phyloP scores from a whole-genome alignment of 2,888 invertebrate genomes.

The Nemotelus pantherinus region DNA sequence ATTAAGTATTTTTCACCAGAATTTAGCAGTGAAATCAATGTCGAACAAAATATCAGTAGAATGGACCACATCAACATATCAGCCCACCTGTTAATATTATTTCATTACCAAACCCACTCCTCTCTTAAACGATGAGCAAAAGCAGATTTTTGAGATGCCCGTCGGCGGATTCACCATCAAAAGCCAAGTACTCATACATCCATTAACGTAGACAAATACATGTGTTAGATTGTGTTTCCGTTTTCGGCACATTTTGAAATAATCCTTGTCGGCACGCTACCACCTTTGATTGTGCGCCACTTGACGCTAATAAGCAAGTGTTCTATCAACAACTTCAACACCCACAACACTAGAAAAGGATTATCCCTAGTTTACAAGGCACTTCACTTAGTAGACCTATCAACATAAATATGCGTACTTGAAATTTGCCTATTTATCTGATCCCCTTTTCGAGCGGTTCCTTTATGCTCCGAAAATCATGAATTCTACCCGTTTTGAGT shows the following conservation, averaged over 20 bases:
- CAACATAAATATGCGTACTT: conserved; percentile 17
- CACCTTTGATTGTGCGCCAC: conserved; percentile 20
- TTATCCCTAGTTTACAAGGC: conserved; percentile 40
- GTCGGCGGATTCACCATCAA: neutral
- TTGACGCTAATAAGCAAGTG: conserved; percentile 4
- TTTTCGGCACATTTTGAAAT: conserved; percentile 47
- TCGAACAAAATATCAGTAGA: too few relatives aligned
- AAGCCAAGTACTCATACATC: conserved; percentile 28
- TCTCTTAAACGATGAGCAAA: too few relatives aligned
- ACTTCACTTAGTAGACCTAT: conserved; percentile 16
- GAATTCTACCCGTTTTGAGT: too few relatives aligned
- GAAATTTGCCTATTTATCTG: neutral
- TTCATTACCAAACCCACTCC: too few relatives aligned
- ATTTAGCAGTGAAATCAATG: too few relatives aligned
- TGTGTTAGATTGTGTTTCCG: conserved; percentile 50
- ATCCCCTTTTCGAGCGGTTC: too few relatives aligned
- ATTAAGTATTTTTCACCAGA: too few relatives aligned
- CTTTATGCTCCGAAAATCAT: too few relatives aligned
- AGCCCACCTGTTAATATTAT: too few relatives aligned
- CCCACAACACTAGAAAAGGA: conserved; percentile 41
- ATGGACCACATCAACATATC: too few relatives aligned
- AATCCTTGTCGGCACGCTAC: conserved; percentile 11
- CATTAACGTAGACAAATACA: conserved; percentile 50
- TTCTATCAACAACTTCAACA: conserved; percentile 10
- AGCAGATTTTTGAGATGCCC: neutral